Evolutionary conservation across 2,888 invertebrate species (phyloP).

Genomic region (Lycocerus yunnanus): DNA sequence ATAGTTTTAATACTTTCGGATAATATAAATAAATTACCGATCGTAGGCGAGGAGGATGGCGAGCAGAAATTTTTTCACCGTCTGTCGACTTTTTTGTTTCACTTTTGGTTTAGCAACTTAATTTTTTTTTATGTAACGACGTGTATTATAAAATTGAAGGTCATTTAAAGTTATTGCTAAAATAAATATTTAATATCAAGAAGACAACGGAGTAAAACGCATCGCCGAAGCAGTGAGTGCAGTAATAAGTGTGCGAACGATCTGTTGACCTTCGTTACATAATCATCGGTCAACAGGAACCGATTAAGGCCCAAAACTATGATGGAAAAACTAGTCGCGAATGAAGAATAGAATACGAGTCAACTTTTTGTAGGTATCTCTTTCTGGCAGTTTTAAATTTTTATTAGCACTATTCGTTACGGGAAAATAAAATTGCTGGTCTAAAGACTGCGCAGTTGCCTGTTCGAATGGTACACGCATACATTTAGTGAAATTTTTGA

Average conservation of each 20-base stretch:
- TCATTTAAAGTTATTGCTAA: neutral
- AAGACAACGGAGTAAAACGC: neutral
- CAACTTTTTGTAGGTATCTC: constrained; percentile 8
- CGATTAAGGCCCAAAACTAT: constrained; percentile 22
- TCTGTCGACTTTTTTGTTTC: neutral
- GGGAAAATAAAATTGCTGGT: neutral
- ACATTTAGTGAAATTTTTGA: neutral
- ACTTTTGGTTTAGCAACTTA: neutral
- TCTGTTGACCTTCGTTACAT: constrained; percentile 23
- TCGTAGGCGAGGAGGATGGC: neutral
- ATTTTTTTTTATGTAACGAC: neutral
- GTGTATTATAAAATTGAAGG: neutral
- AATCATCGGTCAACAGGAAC: constrained; percentile 20
- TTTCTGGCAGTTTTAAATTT: neutral
- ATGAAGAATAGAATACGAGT: constrained; percentile 18
- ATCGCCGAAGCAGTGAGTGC: neutral
- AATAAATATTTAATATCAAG: neutral
- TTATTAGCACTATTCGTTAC: neutral
- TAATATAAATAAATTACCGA: neutral
- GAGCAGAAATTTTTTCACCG: neutral
- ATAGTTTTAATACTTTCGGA: neutral
- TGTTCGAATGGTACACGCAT: neutral
- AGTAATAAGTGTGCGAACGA: constrained; percentile 11
- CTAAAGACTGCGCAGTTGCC: neutral
- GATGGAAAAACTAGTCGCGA: constrained; percentile 22